phyloP scores from a whole-genome alignment of 2,888 invertebrate species.

The Ophioninae sp. region DNA sequence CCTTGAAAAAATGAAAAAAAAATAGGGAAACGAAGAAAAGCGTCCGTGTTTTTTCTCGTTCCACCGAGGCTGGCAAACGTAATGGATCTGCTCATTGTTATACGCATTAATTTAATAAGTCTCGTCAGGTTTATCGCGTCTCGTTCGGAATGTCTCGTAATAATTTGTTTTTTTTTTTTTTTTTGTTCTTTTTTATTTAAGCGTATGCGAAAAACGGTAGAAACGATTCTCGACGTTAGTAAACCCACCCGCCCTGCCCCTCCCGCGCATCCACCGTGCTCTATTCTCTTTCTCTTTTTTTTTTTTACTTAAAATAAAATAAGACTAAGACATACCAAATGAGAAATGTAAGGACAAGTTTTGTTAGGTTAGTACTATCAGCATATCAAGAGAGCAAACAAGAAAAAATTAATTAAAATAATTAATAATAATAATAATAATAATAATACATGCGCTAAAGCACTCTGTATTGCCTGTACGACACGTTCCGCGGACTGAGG shows the following conservation, averaged over 20 bases:
- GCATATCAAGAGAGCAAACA: conserved; percentile 79
- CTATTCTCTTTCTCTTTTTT: conserved; percentile 19
- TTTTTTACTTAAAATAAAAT: conserved; percentile 69
- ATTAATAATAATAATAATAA: conserved; percentile 48
- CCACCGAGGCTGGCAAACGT: conserved; percentile 62
- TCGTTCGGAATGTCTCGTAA: conserved; percentile 64
- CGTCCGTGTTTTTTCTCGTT: conserved; percentile 33
- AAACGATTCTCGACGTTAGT: conserved; percentile 60
- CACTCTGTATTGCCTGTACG: conserved; percentile 79
- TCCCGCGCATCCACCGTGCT: not conserved
- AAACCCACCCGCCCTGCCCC: conserved; percentile 18
- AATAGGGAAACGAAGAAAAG: conserved; percentile 7
- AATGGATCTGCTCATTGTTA: conserved; percentile 76
- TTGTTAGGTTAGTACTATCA: conserved; percentile 78
- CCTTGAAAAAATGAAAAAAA: not conserved
- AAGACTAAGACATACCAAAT: conserved; percentile 81
- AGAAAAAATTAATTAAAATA: conserved; percentile 48
- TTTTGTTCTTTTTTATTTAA: conserved; percentile 22
- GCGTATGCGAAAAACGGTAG: conserved; percentile 67
- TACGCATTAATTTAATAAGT: conserved; percentile 69
- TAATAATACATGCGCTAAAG: conserved; percentile 73
- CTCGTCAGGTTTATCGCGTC: conserved; percentile 70
- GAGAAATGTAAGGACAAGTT: conserved; percentile 78
- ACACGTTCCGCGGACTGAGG: conserved; percentile 71
- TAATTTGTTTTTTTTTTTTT: conserved; percentile 61